A percentile compares a stretch with the other conserved stretches of the same genome.
Conservation (phyloP, 2,888 invertebrate genomes). For the Orthonevra nobilis region DNA sequence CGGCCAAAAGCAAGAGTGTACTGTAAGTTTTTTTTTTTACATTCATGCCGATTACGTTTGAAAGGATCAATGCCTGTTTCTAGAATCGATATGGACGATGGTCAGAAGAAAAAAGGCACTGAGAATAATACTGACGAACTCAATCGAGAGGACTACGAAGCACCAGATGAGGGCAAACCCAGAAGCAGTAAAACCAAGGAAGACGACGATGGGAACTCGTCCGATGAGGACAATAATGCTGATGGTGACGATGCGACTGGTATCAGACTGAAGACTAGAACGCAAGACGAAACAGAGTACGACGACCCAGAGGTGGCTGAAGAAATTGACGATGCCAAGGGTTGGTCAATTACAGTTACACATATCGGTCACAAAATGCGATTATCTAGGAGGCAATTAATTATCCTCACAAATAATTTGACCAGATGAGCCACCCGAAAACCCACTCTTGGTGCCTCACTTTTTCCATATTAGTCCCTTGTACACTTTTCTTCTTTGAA, state of each 20-base stretch:
- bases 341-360: too few species aligned
- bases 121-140: constrained; percentile 70
- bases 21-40: constrained; percentile 73
- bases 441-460: too few species aligned
- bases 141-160: constrained; percentile 78
- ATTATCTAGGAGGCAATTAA: too few species aligned
- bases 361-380: too few species aligned
- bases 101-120: constrained; percentile 75
- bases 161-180: constrained; percentile 79
- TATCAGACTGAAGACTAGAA: constrained; percentile 82
- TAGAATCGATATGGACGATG: constrained; percentile 80
- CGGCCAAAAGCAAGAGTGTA: constrained; percentile 81
- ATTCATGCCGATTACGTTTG: too few species aligned
- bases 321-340: constrained; percentile 80
- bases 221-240: constrained; percentile 74
- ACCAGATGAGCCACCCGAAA: too few species aligned
- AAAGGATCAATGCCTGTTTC: too few species aligned
- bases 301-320: constrained; percentile 85
- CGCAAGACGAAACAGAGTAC: constrained; percentile 84
- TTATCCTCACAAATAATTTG: too few species aligned
- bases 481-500: too few species aligned
- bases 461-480: too few species aligned
- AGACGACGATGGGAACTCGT: constrained; percentile 79
- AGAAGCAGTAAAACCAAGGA: constrained; percentile 79
- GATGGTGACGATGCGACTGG: constrained; percentile 79